A percentile compares a stretch with the other conserved stretches of the same genome.
phyloP scores from a whole-genome alignment of 2,888 invertebrate species.

The Brachylomia viminalis region DNA sequence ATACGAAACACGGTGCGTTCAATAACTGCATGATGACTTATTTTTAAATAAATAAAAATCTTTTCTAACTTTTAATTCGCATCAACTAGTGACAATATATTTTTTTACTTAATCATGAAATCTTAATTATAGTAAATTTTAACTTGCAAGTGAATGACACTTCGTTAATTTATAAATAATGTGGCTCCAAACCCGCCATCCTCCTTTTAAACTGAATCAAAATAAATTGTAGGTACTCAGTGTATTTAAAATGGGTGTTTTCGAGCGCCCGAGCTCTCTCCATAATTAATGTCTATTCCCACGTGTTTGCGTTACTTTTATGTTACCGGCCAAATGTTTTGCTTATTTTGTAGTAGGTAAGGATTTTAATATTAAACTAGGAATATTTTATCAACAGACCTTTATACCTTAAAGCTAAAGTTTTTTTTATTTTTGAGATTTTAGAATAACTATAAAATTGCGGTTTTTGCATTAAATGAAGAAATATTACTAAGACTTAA shows the following conservation, averaged over 20 bases:
- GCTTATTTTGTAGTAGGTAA: slow-evolving; percentile 58
- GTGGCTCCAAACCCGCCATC: too few relatives aligned
- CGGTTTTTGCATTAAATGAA: background rate
- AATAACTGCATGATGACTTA: too few relatives aligned
- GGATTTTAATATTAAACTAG: slow-evolving; percentile 55
- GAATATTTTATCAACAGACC: slow-evolving; percentile 24
- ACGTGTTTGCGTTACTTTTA: slow-evolving; percentile 64
- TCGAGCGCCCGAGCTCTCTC: slow-evolving; percentile 62
- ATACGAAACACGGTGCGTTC: too few relatives aligned
- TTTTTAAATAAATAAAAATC: too few relatives aligned
- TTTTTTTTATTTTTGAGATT: background rate
- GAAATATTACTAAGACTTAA: background rate
- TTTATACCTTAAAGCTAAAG: background rate
- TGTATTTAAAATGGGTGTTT: slow-evolving; percentile 62
- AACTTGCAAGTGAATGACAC: too few relatives aligned
- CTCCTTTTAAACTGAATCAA: slow-evolving; percentile 23
- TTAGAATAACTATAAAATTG: too few relatives aligned
- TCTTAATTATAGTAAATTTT: too few relatives aligned
- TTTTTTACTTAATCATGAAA: too few relatives aligned
- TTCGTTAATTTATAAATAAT: too few relatives aligned
- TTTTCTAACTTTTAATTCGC: too few relatives aligned
- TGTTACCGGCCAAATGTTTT: slow-evolving; percentile 52
- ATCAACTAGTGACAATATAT: too few relatives aligned
- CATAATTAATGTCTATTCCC: slow-evolving; percentile 70
- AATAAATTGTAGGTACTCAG: slow-evolving; percentile 49